These are phyloP conservation scores for Erethizon dorsatum DNA, from an alignment of 2,797 vertebrate genomes.

Conservation along the genomic window DNA sequence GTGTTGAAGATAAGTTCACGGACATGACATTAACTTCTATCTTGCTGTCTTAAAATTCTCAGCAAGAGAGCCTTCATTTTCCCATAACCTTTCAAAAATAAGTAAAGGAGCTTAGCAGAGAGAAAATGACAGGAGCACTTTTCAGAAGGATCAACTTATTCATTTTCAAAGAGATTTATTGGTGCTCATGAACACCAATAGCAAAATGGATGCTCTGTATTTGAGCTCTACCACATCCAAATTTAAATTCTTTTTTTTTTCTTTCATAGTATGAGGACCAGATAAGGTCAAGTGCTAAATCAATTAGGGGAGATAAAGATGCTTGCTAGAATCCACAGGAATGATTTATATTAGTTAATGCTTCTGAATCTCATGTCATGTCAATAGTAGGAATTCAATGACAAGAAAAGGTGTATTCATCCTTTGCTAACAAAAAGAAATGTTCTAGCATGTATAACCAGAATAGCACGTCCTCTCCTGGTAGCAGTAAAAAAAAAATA, in stretches of 20 bases:
- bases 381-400: constrained; percentile 29
- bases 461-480: background rate
- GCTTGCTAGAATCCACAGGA: background rate
- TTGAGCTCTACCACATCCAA: background rate
- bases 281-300: background rate
- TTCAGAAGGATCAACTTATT: constrained; percentile 47
- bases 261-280: background rate
- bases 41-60: background rate
- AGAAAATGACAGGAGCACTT: constrained; percentile 7
- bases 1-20: constrained; percentile 11
- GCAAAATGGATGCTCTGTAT: background rate
- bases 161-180: constrained; percentile 26
- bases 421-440: constrained; percentile 42
- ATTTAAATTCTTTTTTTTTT: constrained; percentile 46
- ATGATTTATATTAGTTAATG: background rate
- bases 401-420: background rate
- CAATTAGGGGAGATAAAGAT: background rate
- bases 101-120: background rate
- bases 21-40: background rate
- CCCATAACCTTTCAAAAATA: background rate
- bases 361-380: background rate
- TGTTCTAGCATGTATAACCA: constrained; percentile 15
- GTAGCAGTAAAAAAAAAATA: background rate
- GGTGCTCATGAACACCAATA: background rate
- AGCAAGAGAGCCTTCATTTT: background rate